phyloP scores from a whole-genome alignment of 2,888 invertebrate genomes.

The Tineola bisselliella region DNA sequence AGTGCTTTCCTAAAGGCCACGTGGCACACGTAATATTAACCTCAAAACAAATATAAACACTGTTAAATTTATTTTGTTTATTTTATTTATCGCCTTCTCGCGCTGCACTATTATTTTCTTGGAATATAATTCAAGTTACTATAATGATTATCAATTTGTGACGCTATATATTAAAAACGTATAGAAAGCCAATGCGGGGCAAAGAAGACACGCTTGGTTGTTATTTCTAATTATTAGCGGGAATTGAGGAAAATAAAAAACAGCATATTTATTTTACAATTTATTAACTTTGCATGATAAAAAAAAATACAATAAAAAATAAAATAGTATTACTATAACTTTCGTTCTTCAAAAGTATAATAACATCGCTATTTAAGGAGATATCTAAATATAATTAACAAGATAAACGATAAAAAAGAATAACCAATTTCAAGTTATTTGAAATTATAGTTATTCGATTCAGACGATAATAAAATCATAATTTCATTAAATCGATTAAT shows the following conservation, averaged over 20 bases:
- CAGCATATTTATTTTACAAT: constrained; percentile 30
- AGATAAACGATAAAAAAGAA: background rate
- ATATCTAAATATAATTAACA: background rate
- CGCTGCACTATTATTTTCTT: too few relatives aligned
- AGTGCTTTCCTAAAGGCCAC: constrained; percentile 58
- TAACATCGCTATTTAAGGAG: background rate
- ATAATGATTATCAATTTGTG: too few relatives aligned
- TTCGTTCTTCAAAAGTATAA: background rate
- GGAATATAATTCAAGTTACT: too few relatives aligned
- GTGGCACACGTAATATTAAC: constrained; percentile 61
- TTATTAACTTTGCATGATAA: constrained; percentile 46
- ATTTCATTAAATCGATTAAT: background rate
- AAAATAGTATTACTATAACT: background rate
- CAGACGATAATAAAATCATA: background rate
- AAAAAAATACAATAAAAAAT: constrained; percentile 47
- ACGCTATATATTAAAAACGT: too few relatives aligned
- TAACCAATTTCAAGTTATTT: too few relatives aligned
- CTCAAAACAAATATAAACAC: constrained; percentile 66
- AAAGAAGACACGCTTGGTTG: too few relatives aligned
- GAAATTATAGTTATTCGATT: background rate
- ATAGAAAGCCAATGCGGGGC: too few relatives aligned
- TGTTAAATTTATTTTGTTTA: constrained; percentile 36
- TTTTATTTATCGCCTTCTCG: background rate
- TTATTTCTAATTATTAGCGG: background rate
- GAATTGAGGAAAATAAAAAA: constrained; percentile 17